Percentiles rank a stretch among this genome's conserved stretches.
Evolutionary conservation across 2,113 vertebrate genomes (phyloP).

Genomic region (Coptodon rendalli): DNA sequence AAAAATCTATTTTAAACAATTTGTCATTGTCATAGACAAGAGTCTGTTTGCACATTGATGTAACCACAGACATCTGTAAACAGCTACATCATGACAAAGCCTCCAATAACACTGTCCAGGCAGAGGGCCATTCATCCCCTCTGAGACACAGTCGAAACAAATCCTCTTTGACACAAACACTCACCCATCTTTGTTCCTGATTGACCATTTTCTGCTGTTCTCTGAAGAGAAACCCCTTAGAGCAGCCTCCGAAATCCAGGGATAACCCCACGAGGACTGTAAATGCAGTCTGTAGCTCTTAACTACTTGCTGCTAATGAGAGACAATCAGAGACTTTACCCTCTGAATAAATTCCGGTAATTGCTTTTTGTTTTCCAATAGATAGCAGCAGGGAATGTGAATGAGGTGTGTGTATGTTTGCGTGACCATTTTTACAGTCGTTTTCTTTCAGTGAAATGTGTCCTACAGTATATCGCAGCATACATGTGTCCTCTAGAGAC

Average conservation of each 20-base stretch:
- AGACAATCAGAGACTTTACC: constrained; percentile 52
- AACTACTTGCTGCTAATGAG: constrained; percentile 57
- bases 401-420: background rate
- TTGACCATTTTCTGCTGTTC: constrained; percentile 8
- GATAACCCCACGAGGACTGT: background rate
- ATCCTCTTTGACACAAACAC: constrained; percentile 21
- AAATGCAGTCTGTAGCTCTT: constrained; percentile 32
- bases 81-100: background rate
- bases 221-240: background rate
- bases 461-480: background rate
- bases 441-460: background rate
- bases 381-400: constrained; percentile 28
- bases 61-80: constrained; percentile 11
- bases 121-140: constrained; percentile 28
- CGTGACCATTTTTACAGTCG: background rate
- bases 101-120: constrained; percentile 28
- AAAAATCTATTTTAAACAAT: background rate
- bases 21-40: background rate
- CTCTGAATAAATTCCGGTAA: constrained; percentile 60
- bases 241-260: background rate
- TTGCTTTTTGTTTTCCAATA: constrained; percentile 59
- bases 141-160: constrained; percentile 22
- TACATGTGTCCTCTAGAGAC: background rate
- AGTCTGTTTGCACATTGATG: background rate
- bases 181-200: constrained; percentile 8